Conservation (phyloP, 2,113 vertebrate genomes). For the Mesitornis unicolor region DNA sequence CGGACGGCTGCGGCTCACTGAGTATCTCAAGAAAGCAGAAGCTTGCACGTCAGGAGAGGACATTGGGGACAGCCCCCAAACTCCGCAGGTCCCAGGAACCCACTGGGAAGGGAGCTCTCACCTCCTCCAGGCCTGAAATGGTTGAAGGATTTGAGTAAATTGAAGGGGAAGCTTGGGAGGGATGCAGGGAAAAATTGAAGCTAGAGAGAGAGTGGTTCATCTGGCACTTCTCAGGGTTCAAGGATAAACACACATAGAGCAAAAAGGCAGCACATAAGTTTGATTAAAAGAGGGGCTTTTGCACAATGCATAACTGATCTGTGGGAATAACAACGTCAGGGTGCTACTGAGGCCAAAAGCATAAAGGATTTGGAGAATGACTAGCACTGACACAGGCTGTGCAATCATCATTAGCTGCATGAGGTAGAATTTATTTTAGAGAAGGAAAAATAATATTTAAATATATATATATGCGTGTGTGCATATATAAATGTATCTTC, state of each 20-base stretch:
- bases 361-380: not conserved
- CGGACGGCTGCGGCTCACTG: not conserved
- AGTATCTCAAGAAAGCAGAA: not conserved
- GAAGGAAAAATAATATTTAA: not conserved
- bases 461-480: fast-evolving
- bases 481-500: fast-evolving
- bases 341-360: not conserved
- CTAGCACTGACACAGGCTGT: not conserved
- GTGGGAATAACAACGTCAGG: not conserved
- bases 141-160: not conserved
- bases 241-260: not conserved
- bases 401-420: not conserved
- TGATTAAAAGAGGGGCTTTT: conserved; percentile 8
- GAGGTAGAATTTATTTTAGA: not conserved
- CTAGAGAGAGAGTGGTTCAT: not conserved
- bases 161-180: not conserved
- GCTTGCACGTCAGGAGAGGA: not conserved
- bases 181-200: not conserved
- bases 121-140: not conserved
- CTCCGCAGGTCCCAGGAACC: not conserved
- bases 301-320: not conserved
- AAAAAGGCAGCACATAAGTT: not conserved
- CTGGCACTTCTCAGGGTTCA: not conserved
- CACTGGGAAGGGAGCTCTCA: not conserved
- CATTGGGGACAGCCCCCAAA: not conserved